A percentile compares a stretch with the other conserved stretches of the same genome.
Evolutionary conservation across 2,888 invertebrate species (phyloP).

Genomic region (Agrilus cyanescens): DNA sequence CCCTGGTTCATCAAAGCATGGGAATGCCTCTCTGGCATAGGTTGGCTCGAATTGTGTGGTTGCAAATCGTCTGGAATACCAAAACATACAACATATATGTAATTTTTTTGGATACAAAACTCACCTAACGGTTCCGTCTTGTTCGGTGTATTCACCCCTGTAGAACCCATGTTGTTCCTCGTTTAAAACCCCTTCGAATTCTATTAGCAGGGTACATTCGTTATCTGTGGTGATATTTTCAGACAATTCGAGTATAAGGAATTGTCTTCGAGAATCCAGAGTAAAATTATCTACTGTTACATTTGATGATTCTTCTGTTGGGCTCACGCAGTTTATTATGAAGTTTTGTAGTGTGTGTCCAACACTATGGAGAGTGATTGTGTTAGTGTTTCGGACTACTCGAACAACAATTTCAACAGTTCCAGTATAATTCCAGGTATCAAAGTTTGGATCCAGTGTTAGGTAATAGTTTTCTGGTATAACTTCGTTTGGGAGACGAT

Average conservation of each 20-base stretch:
- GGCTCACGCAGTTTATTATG: too few relatives aligned
- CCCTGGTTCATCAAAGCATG: slow-evolving; percentile 59
- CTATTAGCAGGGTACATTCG: too few relatives aligned
- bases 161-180: slow-evolving; percentile 7
- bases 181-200: slow-evolving; percentile 1
- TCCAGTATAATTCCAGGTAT: slow-evolving; percentile 8
- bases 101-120: neutral
- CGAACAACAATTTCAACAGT: slow-evolving; percentile 5
- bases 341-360: too few relatives aligned
- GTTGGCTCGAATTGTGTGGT: slow-evolving; percentile 55
- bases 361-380: slow-evolving; percentile 10
- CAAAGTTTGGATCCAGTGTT: slow-evolving; percentile 6
- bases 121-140: slow-evolving; percentile 8
- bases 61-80: slow-evolving; percentile 27
- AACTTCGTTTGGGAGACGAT: slow-evolving; percentile 9
- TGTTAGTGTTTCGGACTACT: slow-evolving; percentile 2
- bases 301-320: too few relatives aligned
- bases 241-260: too few relatives aligned
- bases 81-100: neutral
- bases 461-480: slow-evolving; percentile 7
- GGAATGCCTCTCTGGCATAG: slow-evolving; percentile 55
- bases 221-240: too few relatives aligned
- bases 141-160: slow-evolving; percentile 6
- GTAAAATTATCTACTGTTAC: too few relatives aligned
- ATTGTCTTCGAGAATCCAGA: too few relatives aligned